Evolutionary conservation across 2,888 invertebrate species (phyloP).

Genomic region (Pseudococcus jackbeardsleyi): DNA sequence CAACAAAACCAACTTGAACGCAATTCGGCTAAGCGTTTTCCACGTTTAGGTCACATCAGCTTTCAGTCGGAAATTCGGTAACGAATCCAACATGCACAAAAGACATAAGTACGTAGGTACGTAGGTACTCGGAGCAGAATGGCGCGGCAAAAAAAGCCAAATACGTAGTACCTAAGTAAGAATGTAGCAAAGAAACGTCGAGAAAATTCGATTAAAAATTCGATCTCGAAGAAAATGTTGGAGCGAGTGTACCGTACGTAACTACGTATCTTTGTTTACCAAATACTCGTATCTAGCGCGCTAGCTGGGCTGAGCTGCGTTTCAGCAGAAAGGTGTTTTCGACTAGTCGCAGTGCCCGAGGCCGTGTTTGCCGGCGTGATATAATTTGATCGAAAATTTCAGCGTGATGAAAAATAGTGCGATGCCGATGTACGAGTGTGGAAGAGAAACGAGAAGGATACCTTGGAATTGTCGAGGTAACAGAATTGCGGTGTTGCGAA

Average conservation of each 20-base stretch:
- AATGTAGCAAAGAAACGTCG: neutral
- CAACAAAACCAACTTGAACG: neutral
- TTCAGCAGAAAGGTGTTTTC: neutral
- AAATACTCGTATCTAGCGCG: neutral
- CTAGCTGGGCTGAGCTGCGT: neutral
- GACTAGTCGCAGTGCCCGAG: neutral
- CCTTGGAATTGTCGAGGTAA: neutral
- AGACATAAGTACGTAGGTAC: neutral
- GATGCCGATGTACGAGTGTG: neutral
- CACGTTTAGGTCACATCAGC: neutral
- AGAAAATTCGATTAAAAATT: neutral
- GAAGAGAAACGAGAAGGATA: neutral
- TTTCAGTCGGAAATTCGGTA: neutral
- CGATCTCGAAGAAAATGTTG: neutral
- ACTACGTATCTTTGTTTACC: neutral
- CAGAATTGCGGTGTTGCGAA: neutral
- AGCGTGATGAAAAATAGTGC: neutral
- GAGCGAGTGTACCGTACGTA: neutral
- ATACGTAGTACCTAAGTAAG: neutral
- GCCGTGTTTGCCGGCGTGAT: neutral
- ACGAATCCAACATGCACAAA: neutral
- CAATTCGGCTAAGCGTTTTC: neutral
- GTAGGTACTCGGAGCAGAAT: neutral
- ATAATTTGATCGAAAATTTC: slow-evolving; percentile 10
- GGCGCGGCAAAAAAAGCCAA: no score